These are phyloP conservation scores for Mylabris sibirica DNA, from an alignment of 2,888 invertebrate genomes.

Conservation along the genomic window DNA sequence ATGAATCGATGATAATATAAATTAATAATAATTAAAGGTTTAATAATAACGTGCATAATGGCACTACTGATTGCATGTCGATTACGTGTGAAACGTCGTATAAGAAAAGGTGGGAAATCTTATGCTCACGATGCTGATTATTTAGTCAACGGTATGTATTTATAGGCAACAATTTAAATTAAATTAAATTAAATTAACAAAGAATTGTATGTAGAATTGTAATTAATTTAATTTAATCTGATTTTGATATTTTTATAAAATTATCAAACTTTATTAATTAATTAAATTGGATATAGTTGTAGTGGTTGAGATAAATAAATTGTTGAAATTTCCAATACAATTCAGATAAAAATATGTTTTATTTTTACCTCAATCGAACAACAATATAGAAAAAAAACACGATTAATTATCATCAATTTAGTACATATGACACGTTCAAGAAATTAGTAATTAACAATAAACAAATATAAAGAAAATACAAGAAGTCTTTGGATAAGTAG, in stretches of 20 bases:
- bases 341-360: slow-evolving; percentile 10
- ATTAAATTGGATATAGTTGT: not conserved
- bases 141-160: slow-evolving; percentile 97
- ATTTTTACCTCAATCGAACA: slow-evolving; percentile 2
- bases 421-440: slow-evolving; percentile 34
- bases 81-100: slow-evolving; percentile 75
- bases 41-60: slow-evolving; percentile 82
- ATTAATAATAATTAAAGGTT: slow-evolving; percentile 64
- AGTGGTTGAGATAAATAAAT: not conserved
- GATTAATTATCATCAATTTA: slow-evolving; percentile 14
- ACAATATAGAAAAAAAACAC: slow-evolving; percentile 8
- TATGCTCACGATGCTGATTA: slow-evolving; percentile 96
- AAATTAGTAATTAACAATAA: slow-evolving; percentile 28
- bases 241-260: slow-evolving; percentile 14
- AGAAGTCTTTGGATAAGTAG: slow-evolving; percentile 33
- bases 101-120: slow-evolving; percentile 79
- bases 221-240: not conserved
- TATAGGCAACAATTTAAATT: slow-evolving; percentile 66
- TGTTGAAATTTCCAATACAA: slow-evolving; percentile 36
- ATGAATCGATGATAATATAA: not conserved
- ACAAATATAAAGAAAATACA: slow-evolving; percentile 18
- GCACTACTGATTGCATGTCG: slow-evolving; percentile 84
- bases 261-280: not conserved
- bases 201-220: not conserved
- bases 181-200: too few species aligned